Base-by-base conservation (phyloP, 1,140 invertebrate species). In the Dryas iulia region DNA sequence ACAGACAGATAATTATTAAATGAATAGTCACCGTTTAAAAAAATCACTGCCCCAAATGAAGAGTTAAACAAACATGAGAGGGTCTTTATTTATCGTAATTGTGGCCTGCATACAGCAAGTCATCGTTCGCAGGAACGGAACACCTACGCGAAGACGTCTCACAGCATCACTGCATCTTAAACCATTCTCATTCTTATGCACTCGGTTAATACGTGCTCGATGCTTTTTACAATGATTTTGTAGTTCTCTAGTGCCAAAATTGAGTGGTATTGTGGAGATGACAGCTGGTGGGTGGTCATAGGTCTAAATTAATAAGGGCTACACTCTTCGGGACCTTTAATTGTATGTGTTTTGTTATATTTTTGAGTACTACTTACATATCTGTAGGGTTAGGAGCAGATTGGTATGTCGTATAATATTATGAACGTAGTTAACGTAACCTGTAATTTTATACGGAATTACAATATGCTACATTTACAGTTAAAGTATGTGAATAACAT, bases 1-100 rank as follows among this genome's bases (percentile, higher is more conserved):
- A 18, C 3, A 18, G 39, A 18, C 39, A 39, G 3, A 18, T 0
- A 6, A 47, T 47, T 47, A 47, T 54, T 24, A 83, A 85, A 76
- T 69, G 80, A 69, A 77, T 67, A 82, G 73, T 87, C 84, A 87
- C 83, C 76, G 71, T 77, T 76, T 39, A 60, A 69, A 82, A 83
- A 86, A 87, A 86, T 79, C 79, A 76, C 79, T 82, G 78, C 79
- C 83, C 78, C 82, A 89, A 87, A 91, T 89, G 89, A 89, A 91
- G 88, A 87, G 84, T 77, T 89, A 86, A 91, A 89, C 86, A 89
- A 91, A 91, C 79, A 91, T 64, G 82, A 83, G 76, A 78, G 78
- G 78, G 81, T 82, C 81, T 87, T 89, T 91, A 89, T 89, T 87
- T 88, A 86, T 83, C 81, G 83, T 91, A 89, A 89, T 89, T 89